phyloP scores from a whole-genome alignment of 2,113 vertebrate species.

The Lepus timidus region DNA sequence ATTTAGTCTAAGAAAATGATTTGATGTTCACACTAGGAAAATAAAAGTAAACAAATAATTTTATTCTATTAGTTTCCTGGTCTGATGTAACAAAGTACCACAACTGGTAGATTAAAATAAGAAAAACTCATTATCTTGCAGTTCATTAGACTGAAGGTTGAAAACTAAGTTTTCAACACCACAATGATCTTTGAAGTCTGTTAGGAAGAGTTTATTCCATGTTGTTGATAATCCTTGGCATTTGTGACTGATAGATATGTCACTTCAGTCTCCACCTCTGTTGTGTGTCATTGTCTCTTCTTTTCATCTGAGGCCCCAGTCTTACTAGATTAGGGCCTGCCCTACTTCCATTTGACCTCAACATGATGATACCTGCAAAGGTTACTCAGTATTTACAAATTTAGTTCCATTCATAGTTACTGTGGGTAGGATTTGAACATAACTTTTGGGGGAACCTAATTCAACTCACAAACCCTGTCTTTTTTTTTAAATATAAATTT shows the following conservation, averaged over 20 bases:
- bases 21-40: constrained; percentile 38
- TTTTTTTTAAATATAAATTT: constrained; percentile 41
- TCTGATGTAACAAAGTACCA: background rate
- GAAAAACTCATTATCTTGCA: background rate
- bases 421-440: background rate
- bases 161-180: background rate
- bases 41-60: background rate
- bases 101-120: background rate
- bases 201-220: background rate
- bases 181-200: background rate
- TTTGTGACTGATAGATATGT: background rate
- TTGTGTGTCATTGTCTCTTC: background rate
- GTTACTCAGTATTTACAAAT: background rate
- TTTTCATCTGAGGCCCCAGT: background rate
- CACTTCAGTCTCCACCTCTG: background rate
- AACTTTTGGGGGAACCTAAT: background rate
- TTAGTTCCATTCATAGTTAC: background rate
- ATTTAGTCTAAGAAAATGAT: constrained; percentile 35
- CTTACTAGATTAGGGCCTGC: background rate
- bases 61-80: background rate
- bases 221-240: background rate
- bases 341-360: background rate
- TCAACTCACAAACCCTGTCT: background rate
- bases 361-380: background rate
- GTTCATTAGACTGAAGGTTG: background rate